Percentiles rank a stretch among this genome's conserved stretches.
phyloP scores from a whole-genome alignment of 1,140 invertebrate species.

The Ceratoteleas bidentatus region DNA sequence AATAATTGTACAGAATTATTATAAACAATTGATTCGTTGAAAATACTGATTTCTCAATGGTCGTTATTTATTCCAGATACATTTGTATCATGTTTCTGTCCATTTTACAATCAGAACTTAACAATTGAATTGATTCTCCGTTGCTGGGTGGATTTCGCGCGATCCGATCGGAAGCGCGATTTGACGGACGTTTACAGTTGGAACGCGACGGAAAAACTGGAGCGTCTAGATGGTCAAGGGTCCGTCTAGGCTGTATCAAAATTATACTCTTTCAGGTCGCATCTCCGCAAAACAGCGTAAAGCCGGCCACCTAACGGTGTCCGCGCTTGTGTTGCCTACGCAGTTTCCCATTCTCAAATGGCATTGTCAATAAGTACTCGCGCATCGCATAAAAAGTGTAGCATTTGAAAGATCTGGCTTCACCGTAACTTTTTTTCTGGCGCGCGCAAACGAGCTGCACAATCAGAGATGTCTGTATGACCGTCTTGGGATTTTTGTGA shows the following conservation, averaged over 20 bases:
- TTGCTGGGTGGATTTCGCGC: too few species aligned
- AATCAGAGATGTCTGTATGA: too few species aligned
- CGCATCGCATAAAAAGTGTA: constrained; percentile 63
- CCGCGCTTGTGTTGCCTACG: constrained; percentile 60
- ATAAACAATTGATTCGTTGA: too few species aligned
- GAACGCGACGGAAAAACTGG: constrained; percentile 50
- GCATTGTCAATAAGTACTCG: constrained; percentile 65
- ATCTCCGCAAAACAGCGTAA: constrained; percentile 70
- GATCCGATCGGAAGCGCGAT: too few species aligned
- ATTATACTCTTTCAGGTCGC: constrained; percentile 66
- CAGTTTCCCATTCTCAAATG: constrained; percentile 68
- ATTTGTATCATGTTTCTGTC: too few species aligned
- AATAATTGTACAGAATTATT: too few species aligned
- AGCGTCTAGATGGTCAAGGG: constrained; percentile 61
- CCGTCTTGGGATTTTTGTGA: too few species aligned
- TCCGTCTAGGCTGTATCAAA: constrained; percentile 60
- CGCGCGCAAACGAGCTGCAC: too few species aligned
- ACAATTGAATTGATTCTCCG: too few species aligned
- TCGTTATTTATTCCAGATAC: too few species aligned
- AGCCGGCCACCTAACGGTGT: constrained; percentile 76
- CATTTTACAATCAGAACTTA: too few species aligned
- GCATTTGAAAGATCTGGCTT: constrained; percentile 59
- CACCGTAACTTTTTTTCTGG: constrained; percentile 33
- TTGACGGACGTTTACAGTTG: constrained; percentile 53
- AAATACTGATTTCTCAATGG: too few species aligned